Conservation (phyloP, 1,140 invertebrate genomes). For the Euborellia annulipes region DNA sequence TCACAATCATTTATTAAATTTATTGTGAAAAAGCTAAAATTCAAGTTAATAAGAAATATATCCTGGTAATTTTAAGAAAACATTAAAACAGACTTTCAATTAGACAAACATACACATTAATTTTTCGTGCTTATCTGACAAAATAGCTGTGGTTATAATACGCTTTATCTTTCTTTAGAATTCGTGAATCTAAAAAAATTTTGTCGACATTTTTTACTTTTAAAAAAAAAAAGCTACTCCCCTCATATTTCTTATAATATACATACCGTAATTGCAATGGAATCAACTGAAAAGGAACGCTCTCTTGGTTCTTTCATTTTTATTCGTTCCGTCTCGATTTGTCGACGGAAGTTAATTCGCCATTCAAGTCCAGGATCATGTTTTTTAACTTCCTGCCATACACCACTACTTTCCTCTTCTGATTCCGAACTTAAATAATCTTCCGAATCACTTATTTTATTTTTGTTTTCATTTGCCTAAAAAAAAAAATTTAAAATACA, state of each 20-base stretch:
- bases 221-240: too few relatives aligned
- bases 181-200: neutral
- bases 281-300: constrained; percentile 20
- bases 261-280: constrained; percentile 23
- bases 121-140: too few relatives aligned
- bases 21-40: too few relatives aligned
- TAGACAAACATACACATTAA: too few relatives aligned
- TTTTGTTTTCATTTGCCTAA: constrained; percentile 18
- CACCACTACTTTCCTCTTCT: neutral
- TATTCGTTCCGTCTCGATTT: constrained; percentile 28
- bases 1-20: too few relatives aligned
- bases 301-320: constrained; percentile 22
- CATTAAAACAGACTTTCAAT: too few relatives aligned
- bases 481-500: constrained; percentile 9
- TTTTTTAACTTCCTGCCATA: constrained; percentile 4
- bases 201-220: constrained; percentile 4
- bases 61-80: too few relatives aligned
- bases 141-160: too few relatives aligned
- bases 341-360: constrained; percentile 27
- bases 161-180: neutral
- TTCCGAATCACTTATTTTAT: too few relatives aligned
- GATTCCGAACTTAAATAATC: neutral
- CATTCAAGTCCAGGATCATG: constrained; percentile 20
- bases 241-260: too few relatives aligned
- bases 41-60: too few relatives aligned